Conservation (phyloP, 2,113 vertebrate species). For the Scomber colias region DNA sequence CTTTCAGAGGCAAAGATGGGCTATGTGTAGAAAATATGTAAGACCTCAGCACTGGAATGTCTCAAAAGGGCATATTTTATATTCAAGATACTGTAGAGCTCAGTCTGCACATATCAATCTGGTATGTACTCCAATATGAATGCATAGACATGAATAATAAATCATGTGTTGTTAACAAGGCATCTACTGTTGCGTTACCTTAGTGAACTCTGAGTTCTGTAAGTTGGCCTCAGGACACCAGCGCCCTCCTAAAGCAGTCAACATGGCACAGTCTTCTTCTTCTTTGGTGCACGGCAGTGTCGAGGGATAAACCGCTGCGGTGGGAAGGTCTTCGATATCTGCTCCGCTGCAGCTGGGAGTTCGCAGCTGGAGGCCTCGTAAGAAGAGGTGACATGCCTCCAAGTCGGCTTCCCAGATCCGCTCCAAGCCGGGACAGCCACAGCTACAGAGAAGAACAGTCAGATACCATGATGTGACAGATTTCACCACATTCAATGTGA, state of each 20-base stretch:
- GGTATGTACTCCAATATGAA: background rate
- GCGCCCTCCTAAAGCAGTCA: constrained; percentile 72
- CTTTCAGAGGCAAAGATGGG: constrained; percentile 39
- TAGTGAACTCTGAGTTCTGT: constrained; percentile 83
- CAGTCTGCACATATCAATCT: constrained; percentile 15
- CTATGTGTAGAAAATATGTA: constrained; percentile 18
- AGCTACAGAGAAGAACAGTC: constrained; percentile 74
- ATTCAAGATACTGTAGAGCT: constrained; percentile 12
- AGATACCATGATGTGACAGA: background rate
- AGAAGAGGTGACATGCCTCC: constrained; percentile 90
- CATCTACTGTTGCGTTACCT: constrained; percentile 82
- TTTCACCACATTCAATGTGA: too few relatives aligned
- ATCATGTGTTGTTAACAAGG: constrained; percentile 29
- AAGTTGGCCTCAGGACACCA: constrained; percentile 72
- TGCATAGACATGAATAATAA: constrained; percentile 31
- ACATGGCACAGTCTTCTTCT: constrained; percentile 81
- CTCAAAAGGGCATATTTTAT: constrained; percentile 29
- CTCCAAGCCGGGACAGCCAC: constrained; percentile 84
- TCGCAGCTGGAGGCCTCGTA: constrained; percentile 85
- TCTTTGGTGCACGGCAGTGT: constrained; percentile 67
- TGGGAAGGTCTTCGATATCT: constrained; percentile 76
- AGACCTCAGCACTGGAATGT: background rate
- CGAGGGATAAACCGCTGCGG: constrained; percentile 50
- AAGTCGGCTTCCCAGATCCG: constrained; percentile 92
- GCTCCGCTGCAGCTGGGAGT: constrained; percentile 74